Conservation (phyloP, 2,797 vertebrate genomes). For the Labeo calbasu region DNA sequence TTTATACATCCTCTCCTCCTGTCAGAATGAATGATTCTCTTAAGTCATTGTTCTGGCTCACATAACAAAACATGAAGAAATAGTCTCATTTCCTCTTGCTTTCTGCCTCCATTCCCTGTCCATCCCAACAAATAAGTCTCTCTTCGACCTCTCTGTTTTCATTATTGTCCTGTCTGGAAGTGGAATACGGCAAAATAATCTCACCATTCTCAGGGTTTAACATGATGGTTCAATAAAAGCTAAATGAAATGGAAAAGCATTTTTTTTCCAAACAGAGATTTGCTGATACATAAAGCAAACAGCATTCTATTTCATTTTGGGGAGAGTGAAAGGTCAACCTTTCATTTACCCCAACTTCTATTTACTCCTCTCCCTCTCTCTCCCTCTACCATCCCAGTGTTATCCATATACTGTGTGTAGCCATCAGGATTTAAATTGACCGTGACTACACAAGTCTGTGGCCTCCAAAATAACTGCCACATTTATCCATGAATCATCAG, state of each 20-base stretch:
- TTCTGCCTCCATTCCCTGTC: neutral
- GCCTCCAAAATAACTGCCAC: slow-evolving; percentile 29
- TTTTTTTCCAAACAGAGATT: slow-evolving; percentile 20
- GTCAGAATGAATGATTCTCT: slow-evolving; percentile 2
- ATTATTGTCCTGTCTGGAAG: slow-evolving; percentile 39
- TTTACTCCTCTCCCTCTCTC: slow-evolving; percentile 3
- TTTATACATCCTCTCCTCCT: neutral
- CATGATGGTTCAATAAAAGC: slow-evolving; percentile 37
- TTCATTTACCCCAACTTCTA: slow-evolving; percentile 27
- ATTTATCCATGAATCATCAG: slow-evolving; percentile 47
- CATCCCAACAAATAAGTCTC: slow-evolving; percentile 5
- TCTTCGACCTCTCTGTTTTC: slow-evolving; percentile 32
- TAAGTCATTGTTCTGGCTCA: neutral
- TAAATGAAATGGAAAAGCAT: slow-evolving; percentile 37
- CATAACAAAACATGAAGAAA: neutral
- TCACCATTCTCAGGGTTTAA: slow-evolving; percentile 18
- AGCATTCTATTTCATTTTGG: slow-evolving; percentile 34
- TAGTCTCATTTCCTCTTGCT: neutral
- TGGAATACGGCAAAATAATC: slow-evolving; percentile 32
- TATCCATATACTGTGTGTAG: neutral
- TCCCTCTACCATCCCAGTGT: neutral
- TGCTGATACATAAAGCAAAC: slow-evolving; percentile 42
- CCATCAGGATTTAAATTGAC: slow-evolving; percentile 39
- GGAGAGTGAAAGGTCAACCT: slow-evolving; percentile 23
- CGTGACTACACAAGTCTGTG: slow-evolving; percentile 17